These are phyloP conservation scores for Virgularia gustaviana DNA, from an alignment of 92 coral and sea anemone species.

Conservation along the genomic window DNA sequence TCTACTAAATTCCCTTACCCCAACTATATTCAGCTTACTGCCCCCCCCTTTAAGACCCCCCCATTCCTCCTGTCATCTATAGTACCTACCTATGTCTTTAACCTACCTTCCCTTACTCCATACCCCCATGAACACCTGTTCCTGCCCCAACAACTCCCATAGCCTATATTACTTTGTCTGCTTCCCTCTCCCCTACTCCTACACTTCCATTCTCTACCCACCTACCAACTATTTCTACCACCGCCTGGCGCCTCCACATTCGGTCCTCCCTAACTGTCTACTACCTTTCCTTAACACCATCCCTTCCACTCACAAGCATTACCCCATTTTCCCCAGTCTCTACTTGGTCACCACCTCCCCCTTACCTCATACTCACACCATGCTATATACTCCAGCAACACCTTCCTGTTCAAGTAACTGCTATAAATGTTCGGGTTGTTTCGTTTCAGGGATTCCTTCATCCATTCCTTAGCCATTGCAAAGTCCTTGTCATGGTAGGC, in stretches of 20 bases:
- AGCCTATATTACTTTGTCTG: not conserved
- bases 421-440: conserved; percentile 64
- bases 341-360: not conserved
- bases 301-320: not conserved
- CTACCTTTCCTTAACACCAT: not conserved
- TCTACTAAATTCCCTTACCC: too few species aligned
- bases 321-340: not conserved
- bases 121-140: not conserved
- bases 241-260: not conserved
- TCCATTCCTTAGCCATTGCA: conserved; percentile 67
- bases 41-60: too few species aligned
- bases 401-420: conserved; percentile 53
- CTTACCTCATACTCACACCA: conserved; percentile 97
- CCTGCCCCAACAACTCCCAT: not conserved
- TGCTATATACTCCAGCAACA: conserved; percentile 70
- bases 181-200: not conserved
- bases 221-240: not conserved
- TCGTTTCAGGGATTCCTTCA: conserved; percentile 62
- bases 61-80: too few species aligned
- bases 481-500: conserved; percentile 55
- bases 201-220: not conserved
- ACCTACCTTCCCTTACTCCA: not conserved
- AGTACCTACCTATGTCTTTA: too few species aligned
- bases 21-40: too few species aligned
- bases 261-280: not conserved